Evolutionary conservation across 1,140 invertebrate species (phyloP), one percentile per base, ranked within the genome.

Genomic region (Bombus balteatus): DNA sequence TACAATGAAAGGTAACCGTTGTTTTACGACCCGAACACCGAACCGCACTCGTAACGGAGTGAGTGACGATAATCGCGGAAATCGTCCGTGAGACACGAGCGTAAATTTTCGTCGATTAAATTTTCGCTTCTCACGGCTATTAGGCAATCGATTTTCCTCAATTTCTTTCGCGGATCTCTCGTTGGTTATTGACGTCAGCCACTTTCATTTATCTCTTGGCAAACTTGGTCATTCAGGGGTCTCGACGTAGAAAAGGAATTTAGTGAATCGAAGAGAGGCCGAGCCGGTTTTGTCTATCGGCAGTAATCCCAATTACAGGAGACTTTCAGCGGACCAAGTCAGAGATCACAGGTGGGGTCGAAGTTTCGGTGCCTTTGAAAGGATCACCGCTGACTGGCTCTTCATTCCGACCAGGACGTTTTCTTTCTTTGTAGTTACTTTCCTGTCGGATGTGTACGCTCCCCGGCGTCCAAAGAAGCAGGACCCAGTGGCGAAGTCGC

Each of bases 251-350:
- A 84, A 88, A 83, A 90, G 85, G 83, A 90, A 83, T 90, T 83
- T 83, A 89, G 78, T 37, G 88, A 82, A 76, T 72, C 43, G 85
- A 77, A 39, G 68, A 57, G 75, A 72, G n/a, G 15, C 18, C n/a
- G 9, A n/a, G 53, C 41, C 39, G 34, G 68, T 66, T 70, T 76
- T 89, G 80, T 86, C 88, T 85, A 80, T 83, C 57, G 78, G 39
- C 59, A 88, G 88, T 90, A 88, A 89, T 91, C 82, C 87, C 87
- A 91, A 90, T 90, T 91, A 91, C 90, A 81, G 81, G n/a, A 43
- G 85, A 87, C 80, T 79, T 74, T 53, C 88, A 82, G 57, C 62
- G 76, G 75, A 75, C 71, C 79, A 73, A 87, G 84, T 87, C 81
- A 70, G 71, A 87, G 88, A 88, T 90, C 89, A 88, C 88, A 86